These are phyloP conservation scores for Esox lucius DNA, from an alignment of 2,797 vertebrate species.

Conservation along the genomic window DNA sequence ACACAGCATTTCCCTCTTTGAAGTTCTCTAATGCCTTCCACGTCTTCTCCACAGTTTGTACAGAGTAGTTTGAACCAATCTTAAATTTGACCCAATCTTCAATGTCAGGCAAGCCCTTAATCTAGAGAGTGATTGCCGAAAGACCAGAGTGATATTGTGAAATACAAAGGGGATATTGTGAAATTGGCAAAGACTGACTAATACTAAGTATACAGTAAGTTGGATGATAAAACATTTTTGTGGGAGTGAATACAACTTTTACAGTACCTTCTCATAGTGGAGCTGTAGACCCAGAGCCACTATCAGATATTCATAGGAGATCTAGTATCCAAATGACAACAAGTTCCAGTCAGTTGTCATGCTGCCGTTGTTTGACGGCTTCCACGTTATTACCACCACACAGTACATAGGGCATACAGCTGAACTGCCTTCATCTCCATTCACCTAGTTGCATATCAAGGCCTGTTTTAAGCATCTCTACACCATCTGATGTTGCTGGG, in stretches of 20 bases:
- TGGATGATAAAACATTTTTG: background rate
- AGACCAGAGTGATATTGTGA: background rate
- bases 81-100: constrained; percentile 72
- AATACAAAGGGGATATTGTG: background rate
- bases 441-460: background rate
- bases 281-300: constrained; percentile 92
- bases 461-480: background rate
- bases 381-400: background rate
- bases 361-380: background rate
- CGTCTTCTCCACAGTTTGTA: constrained; percentile 90
- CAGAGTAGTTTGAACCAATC: constrained; percentile 95
- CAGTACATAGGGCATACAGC: background rate
- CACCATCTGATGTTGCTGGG: background rate
- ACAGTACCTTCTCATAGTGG: constrained; percentile 88
- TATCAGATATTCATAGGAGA: constrained; percentile 94
- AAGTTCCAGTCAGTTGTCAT: background rate
- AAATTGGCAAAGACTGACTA: background rate
- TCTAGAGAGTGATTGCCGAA: constrained; percentile 69
- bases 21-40: constrained; percentile 93
- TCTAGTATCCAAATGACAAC: constrained; percentile 67
- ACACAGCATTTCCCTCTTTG: constrained; percentile 91
- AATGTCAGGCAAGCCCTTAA: constrained; percentile 96
- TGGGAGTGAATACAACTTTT: too few relatives aligned
- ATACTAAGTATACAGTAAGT: background rate
- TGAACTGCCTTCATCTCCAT: background rate